phyloP scores from a whole-genome alignment of 2,797 vertebrate species.

The Peromyscus melanophrys region DNA sequence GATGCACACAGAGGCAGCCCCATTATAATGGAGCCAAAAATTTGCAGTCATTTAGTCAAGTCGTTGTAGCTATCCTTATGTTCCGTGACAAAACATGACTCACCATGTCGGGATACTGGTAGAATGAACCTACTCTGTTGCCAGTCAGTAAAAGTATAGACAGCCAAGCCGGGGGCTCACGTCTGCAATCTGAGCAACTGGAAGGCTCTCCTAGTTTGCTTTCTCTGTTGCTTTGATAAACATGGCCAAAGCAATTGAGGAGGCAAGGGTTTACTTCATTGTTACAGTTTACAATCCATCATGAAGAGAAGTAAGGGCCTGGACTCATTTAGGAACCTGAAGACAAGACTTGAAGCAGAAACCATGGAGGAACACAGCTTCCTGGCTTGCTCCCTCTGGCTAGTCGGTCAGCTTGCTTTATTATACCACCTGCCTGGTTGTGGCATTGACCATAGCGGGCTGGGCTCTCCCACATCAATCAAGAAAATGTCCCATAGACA shows the following conservation, averaged over 20 bases:
- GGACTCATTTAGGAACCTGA: neutral
- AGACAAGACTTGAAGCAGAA: neutral
- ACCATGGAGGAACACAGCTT: neutral
- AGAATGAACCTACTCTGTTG: neutral
- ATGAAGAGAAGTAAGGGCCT: neutral
- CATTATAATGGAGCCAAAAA: neutral
- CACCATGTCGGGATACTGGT: neutral
- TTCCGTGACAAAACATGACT: neutral
- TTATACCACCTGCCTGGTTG: neutral
- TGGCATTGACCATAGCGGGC: neutral
- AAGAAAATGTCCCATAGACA: neutral
- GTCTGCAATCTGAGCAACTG: neutral
- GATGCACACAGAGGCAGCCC: neutral
- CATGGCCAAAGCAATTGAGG: neutral
- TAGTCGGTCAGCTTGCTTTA: neutral
- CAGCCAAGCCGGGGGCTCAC: neutral
- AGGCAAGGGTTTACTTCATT: neutral
- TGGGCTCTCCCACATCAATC: too few species aligned
- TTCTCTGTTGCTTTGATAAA: neutral
- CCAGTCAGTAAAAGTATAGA: neutral
- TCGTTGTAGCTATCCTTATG: neutral
- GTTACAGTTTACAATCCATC: neutral
- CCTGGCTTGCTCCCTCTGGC: neutral
- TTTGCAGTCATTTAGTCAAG: neutral
- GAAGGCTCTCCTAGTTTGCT: neutral